These are phyloP conservation scores for Samia ricini DNA, from an alignment of 1,140 invertebrate species.

Conservation along the genomic window DNA sequence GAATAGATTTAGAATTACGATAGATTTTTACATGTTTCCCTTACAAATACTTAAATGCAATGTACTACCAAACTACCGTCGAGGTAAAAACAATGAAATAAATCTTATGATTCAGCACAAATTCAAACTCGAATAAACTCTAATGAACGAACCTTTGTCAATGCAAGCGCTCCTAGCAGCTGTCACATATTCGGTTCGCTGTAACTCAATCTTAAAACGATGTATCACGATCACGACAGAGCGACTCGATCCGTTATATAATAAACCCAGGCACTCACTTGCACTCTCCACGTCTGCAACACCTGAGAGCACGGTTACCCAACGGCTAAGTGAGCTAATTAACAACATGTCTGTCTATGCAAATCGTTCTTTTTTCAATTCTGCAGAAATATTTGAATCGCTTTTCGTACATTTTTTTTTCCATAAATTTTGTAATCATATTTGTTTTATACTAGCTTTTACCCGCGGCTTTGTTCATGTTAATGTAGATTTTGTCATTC, in stretches of 20 bases:
- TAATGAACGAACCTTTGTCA: no score
- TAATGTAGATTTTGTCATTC: no score
- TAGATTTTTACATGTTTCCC: no score
- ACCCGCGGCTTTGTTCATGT: no score
- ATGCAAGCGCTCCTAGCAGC: not conserved
- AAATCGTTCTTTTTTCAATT: constrained; percentile 16
- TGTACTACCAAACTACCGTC: no score
- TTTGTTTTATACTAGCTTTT: no score
- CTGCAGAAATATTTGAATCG: constrained; percentile 1
- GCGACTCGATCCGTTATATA: constrained; percentile 12
- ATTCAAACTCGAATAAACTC: not conserved
- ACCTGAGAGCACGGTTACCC: constrained; percentile 14
- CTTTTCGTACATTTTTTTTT: not conserved
- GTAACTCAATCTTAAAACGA: constrained; percentile 13
- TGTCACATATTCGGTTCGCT: not conserved
- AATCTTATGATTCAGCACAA: not conserved
- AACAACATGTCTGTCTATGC: no score
- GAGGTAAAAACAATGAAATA: not conserved
- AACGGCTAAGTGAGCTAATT: constrained; percentile 18
- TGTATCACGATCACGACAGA: constrained; percentile 18
- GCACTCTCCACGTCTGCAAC: constrained; percentile 17
- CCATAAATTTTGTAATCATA: not conserved
- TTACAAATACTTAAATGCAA: no score
- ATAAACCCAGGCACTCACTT: constrained; percentile 12
- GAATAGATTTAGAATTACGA: no score